Evolutionary conservation across 2,797 vertebrate species (phyloP), one percentile per base, ranked within the genome.

Genomic region (Aulostomus chinensis): DNA sequence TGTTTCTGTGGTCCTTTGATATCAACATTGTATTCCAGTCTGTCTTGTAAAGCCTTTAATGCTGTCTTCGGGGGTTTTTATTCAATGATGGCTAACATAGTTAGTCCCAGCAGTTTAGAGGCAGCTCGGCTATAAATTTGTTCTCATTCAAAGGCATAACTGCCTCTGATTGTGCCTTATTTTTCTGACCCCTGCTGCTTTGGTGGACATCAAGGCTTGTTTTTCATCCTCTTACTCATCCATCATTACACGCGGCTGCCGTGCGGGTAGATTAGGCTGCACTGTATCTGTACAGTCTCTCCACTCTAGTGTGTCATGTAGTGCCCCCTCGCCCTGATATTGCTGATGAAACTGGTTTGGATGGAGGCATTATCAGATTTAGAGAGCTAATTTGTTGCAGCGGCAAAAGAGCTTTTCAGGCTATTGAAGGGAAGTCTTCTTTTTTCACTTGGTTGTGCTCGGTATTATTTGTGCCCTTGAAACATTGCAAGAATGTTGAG

Each of bases 1-100:
- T 65, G 76, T 84, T 71, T 63, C 73, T 57, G 47, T 21, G 64
- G 56, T 58, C 68, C 74, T 86, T 88, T 90, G 81, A 87, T 86
- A 82, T 73, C 68, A 45, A 26, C 42, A 11, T 62, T 43, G 62
- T 68, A 43, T 77, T 61, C 60, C 69, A 79, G 66, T 54, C 79
- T 78, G 61, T 69, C 76, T 83, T 67, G 72, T 71, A 28, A 58
- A 62, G 68, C 59, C 80, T 86, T 85, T 86, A 83, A 82, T 86
- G 73, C 66, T 14, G 73, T 86, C 81, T 88, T 76, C 42, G 10
- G 86, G 78, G 73, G 58, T 41, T 79, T 64, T 32, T 70, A 63
- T 73, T 67, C 73, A 61, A 68, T 16, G 10, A 52, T 47, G 67
- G 70, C 50, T 76, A 67, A 78, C 68, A 51, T 47, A 72, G 72